Conservation (phyloP, 2,113 vertebrate species). For the Aphyosemion australe region DNA sequence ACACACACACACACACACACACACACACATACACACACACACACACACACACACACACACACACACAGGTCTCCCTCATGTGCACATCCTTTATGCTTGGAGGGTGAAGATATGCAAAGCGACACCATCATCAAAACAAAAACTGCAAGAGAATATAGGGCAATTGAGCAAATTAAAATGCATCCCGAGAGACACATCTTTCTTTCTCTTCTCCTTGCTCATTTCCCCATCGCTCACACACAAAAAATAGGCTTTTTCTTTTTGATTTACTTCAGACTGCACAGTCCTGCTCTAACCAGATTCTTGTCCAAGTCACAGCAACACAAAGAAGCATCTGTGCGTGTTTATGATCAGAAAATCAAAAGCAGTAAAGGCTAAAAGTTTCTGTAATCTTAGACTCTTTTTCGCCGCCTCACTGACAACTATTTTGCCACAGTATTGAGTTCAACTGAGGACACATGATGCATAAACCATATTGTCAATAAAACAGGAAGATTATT, state of each 20-base stretch:
- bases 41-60: conserved; percentile 26
- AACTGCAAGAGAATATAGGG: conserved; percentile 80
- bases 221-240: conserved; percentile 37
- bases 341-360: conserved; percentile 19
- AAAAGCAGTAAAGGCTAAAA: conserved; percentile 12
- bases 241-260: conserved; percentile 35
- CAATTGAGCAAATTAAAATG: conserved; percentile 81
- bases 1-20: conserved; percentile 36
- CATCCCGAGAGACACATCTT: conserved; percentile 72
- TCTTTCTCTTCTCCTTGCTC: conserved; percentile 58
- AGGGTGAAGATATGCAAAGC: conserved; percentile 81
- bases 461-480: not conserved
- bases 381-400: conserved; percentile 5
- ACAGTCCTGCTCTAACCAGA: conserved; percentile 27
- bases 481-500: conserved; percentile 17
- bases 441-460: conserved; percentile 31
- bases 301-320: conserved; percentile 27
- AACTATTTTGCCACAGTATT: conserved; percentile 18
- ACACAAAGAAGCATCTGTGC: conserved; percentile 27
- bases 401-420: conserved; percentile 11
- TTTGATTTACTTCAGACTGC: conserved; percentile 37
- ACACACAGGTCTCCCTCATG: conserved; percentile 55
- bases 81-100: conserved; percentile 69
- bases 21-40: conserved; percentile 31
- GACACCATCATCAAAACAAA: conserved; percentile 80